Conservation (phyloP, 2,888 invertebrate genomes). For the Gymnocheta viridis region DNA sequence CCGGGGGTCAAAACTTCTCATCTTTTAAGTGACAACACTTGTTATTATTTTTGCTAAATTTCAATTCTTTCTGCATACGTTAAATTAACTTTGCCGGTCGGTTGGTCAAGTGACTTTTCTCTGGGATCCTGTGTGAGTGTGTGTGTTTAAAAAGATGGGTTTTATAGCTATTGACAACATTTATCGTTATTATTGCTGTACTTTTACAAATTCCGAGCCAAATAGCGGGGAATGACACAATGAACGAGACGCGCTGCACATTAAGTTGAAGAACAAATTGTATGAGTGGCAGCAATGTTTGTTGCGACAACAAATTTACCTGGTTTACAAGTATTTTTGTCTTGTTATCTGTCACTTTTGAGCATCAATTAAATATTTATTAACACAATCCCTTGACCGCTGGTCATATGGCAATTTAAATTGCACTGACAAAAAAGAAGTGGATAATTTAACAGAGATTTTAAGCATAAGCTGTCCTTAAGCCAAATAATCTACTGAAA, state of each 20-base stretch:
- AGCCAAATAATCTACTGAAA: too few relatives aligned
- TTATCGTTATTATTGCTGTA: conserved; percentile 57
- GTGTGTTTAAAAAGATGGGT: conserved; percentile 46
- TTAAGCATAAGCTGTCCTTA: neutral
- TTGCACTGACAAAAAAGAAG: conserved; percentile 46
- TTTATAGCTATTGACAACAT: conserved; percentile 63
- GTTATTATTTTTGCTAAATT: conserved; percentile 61
- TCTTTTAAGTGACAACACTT: conserved; percentile 67
- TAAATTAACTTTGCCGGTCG: conserved; percentile 32
- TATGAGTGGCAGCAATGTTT: neutral
- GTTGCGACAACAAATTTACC: conserved; percentile 32
- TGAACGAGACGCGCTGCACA: neutral
- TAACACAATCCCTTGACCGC: conserved; percentile 57
- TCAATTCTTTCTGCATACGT: conserved; percentile 44
- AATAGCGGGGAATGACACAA: conserved; percentile 18
- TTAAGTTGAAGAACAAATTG: conserved; percentile 21
- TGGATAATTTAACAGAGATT: neutral
- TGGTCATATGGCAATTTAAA: conserved; percentile 12
- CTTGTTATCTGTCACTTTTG: conserved; percentile 68
- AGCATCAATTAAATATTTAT: conserved; percentile 68
- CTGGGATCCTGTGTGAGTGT: neutral
- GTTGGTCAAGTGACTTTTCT: neutral
- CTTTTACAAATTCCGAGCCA: conserved; percentile 30
- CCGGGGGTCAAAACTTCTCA: conserved; percentile 53
- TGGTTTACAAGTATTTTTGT: conserved; percentile 56